A percentile compares a stretch with the other conserved stretches of the same genome.
Conservation (phyloP, 2,113 vertebrate species). For the Aleadryas rufinucha region DNA sequence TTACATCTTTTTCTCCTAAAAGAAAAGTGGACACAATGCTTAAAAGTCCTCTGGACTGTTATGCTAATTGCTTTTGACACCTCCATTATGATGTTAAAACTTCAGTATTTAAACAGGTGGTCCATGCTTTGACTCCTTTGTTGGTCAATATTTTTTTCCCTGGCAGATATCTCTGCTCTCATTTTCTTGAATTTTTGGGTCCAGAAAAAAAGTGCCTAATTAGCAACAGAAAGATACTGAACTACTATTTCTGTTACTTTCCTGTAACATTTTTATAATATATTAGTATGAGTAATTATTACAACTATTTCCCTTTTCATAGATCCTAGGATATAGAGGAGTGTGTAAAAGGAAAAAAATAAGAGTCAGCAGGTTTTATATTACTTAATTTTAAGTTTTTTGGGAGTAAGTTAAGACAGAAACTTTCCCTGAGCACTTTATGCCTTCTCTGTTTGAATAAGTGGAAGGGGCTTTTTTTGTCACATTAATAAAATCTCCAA, state of each 20-base stretch:
- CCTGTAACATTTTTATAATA: neutral
- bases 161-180: neutral
- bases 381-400: neutral
- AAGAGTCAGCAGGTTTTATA: neutral
- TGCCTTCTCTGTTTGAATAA: neutral
- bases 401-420: neutral
- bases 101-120: neutral
- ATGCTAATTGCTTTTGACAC: neutral
- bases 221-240: neutral
- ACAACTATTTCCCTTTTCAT: neutral
- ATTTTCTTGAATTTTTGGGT: neutral
- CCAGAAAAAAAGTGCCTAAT: neutral
- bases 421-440: neutral
- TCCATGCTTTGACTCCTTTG: neutral
- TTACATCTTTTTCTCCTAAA: neutral
- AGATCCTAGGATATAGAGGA: neutral
- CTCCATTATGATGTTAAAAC: neutral
- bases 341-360: neutral
- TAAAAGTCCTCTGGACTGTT: neutral
- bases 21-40: neutral
- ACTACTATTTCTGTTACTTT: neutral
- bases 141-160: constrained; percentile 18
- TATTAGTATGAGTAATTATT: neutral
- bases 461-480: neutral
- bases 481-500: neutral